Percentiles rank a stretch among this genome's conserved stretches.
These are phyloP conservation scores for Neopelma chrysocephalum DNA, from an alignment of 2,797 vertebrate genomes.

Conservation along the genomic window DNA sequence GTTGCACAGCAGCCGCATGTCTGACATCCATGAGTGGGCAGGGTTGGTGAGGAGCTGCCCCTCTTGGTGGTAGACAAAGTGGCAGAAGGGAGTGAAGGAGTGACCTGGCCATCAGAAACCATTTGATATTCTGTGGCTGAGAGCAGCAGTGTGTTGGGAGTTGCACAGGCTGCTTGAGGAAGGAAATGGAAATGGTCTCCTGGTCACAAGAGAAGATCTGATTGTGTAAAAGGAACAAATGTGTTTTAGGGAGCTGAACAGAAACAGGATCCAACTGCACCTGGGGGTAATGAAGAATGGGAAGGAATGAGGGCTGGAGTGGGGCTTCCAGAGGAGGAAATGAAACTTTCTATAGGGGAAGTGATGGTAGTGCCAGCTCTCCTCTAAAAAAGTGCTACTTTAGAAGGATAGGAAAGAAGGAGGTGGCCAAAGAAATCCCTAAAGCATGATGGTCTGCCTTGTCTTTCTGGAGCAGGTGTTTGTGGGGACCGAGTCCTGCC, in stretches of 20 bases:
- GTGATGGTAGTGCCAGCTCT: neutral
- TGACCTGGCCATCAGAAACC: neutral
- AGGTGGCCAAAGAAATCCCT: neutral
- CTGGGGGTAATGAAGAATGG: neutral
- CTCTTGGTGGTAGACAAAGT: neutral
- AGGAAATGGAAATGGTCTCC: neutral
- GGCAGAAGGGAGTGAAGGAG: neutral
- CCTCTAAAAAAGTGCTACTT: neutral
- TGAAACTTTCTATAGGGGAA: neutral
- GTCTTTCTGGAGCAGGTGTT: neutral
- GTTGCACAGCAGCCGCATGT: neutral
- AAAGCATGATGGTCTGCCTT: neutral
- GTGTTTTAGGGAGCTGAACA: neutral
- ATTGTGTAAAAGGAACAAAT: neutral
- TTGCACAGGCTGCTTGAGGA: neutral
- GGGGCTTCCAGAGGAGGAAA: neutral
- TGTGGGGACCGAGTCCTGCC: neutral
- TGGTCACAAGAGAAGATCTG: neutral
- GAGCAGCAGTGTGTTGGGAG: neutral
- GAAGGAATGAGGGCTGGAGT: neutral
- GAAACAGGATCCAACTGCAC: neutral
- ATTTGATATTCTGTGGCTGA: neutral
- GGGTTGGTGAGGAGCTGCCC: neutral
- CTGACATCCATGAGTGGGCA: rapidly evolving
- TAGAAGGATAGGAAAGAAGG: neutral